These are phyloP conservation scores for Nothoprocta perdicaria DNA, from an alignment of 2,113 vertebrate genomes.

Conservation along the genomic window DNA sequence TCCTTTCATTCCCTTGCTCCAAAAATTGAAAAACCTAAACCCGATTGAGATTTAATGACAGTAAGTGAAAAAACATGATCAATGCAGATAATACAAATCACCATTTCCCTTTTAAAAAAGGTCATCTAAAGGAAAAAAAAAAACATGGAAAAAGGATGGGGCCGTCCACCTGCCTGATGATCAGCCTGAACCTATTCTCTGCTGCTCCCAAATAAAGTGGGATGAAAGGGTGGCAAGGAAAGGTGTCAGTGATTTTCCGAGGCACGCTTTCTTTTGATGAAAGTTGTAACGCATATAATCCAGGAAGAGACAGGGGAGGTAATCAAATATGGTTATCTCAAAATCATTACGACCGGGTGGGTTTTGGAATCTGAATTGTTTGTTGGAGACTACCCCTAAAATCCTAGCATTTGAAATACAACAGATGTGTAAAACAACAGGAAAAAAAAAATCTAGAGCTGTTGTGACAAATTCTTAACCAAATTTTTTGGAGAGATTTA, in stretches of 20 bases:
- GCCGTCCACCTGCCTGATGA: fast-evolving
- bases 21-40: background rate
- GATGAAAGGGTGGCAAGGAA: background rate
- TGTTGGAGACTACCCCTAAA: slow-evolving; percentile 56
- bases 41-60: fast-evolving
- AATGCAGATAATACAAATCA: background rate
- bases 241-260: slow-evolving; percentile 31
- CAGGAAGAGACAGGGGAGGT: slow-evolving; percentile 64
- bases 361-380: slow-evolving; percentile 60
- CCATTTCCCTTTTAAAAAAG: background rate
- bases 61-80: background rate
- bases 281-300: background rate
- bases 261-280: slow-evolving; percentile 31
- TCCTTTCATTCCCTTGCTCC: background rate
- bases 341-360: slow-evolving; percentile 47
- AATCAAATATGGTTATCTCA: slow-evolving; percentile 68
- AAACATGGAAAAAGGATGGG: background rate
- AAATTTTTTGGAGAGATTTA: slow-evolving; percentile 13
- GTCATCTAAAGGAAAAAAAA: background rate
- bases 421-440: slow-evolving; percentile 49
- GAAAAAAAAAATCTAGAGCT: background rate
- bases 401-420: background rate
- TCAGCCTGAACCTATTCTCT: background rate
- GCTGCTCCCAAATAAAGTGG: background rate
- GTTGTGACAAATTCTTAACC: slow-evolving; percentile 17